Percentiles rank a stretch among this genome's conserved stretches.
These are phyloP conservation scores for Elymnias hypermnestra DNA, from an alignment of 1,140 invertebrate species.

Conservation along the genomic window DNA sequence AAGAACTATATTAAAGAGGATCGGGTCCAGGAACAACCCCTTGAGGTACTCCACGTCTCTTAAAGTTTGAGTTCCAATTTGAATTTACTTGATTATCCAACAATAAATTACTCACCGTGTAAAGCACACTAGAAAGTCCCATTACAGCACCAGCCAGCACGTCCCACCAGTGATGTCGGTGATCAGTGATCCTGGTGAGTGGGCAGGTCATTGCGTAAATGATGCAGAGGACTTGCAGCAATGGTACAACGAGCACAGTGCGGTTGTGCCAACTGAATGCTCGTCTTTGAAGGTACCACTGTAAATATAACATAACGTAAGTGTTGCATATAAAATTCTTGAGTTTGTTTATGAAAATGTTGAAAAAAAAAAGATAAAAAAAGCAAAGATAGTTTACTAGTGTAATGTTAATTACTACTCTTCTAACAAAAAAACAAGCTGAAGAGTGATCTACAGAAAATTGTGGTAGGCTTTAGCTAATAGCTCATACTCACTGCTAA, in stretches of 20 bases:
- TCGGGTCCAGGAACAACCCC: no score
- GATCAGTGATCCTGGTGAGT: constrained; percentile 81
- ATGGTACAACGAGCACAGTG: constrained; percentile 76
- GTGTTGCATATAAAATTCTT: no score
- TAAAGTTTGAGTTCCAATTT: no score
- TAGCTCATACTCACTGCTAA: constrained; percentile 80
- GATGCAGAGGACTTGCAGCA: constrained; percentile 78
- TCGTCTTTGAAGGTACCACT: constrained; percentile 82
- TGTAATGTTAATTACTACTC: no score
- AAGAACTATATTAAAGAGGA: no score
- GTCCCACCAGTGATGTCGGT: constrained; percentile 88
- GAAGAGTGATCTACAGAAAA: background rate
- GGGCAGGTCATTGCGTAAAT: constrained; percentile 80
- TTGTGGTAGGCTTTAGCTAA: background rate
- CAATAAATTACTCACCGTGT: constrained; percentile 78
- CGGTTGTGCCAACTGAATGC: constrained; percentile 66
- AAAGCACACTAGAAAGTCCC: constrained; percentile 76
- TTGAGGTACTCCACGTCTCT: no score
- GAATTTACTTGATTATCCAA: no score
- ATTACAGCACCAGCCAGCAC: constrained; percentile 79
- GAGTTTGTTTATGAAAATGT: no score
- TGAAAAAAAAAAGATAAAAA: no score
- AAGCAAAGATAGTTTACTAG: no score
- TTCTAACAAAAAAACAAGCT: background rate
- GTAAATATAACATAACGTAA: no score